Base-by-base conservation (phyloP, 2,888 invertebrate genomes). In the Hirtodrosophila alboralis region DNA sequence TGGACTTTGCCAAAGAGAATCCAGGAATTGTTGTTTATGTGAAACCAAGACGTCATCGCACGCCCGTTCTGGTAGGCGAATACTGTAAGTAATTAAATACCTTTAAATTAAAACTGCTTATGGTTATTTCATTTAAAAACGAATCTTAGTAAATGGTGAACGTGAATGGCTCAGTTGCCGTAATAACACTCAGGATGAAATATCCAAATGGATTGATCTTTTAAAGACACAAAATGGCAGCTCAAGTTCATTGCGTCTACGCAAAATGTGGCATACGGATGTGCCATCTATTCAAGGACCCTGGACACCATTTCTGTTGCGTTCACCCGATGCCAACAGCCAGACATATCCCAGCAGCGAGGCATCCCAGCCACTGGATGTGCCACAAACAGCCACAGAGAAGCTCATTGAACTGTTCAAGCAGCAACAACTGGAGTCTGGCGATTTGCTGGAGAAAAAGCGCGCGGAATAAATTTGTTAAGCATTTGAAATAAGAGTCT, bases 11-110 rank as follows among this genome's bases (percentile, higher is more conserved):
- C 0, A 94, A 94, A 87, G 92, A 93, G 18, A 96, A 98, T 90
- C 98, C 98, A 0, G 95, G 96, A 4, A 92, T 96, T 36, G 98
- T 97, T 3, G 95, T 98, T 0, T 99, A 99, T 88, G 91, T 98
- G 3, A 97, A 98, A 90, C 98, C 99, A 0, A 93, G 98, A 67
- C 92, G 98, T 64, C 97, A 98, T 87, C 92, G 95, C 41, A 90
- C 93, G 0, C 95, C 99, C 0, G 93, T 94, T 1, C 91, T 98
- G 7, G 93, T 94, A 18, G 97, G 95, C 4, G 98, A 98, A 91
- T 99, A 97, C 91, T 93, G 98, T 98, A 93, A 94, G 96, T 92
- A 70, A 3, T n/a, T 13, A 9, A 7, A 7, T 10, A 13, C 7
- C 1, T 8, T n/a, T 4, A 13, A n/a, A 12, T 1, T 7, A 1